Evolutionary conservation across 2,113 vertebrate genomes (phyloP).

Genomic region (Xiphorhynchus elegans): DNA sequence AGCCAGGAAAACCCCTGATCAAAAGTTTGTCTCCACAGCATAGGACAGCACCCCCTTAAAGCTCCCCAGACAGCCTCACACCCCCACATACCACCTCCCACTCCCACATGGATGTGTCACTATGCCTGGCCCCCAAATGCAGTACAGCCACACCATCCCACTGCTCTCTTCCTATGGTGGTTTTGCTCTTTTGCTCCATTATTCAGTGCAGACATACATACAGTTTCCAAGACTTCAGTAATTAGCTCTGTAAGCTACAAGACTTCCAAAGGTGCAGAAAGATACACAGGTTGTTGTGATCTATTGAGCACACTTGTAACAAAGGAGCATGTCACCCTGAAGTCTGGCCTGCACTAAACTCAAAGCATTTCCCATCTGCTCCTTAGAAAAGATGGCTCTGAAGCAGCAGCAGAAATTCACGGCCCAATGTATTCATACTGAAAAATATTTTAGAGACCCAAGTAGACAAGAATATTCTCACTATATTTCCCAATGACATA

Average conservation of each 20-base stretch:
- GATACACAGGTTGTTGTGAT: neutral
- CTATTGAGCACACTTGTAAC: neutral
- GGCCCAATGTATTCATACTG: neutral
- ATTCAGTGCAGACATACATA: accelerated
- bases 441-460: neutral
- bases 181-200: neutral
- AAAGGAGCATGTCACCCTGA: neutral
- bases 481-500: neutral
- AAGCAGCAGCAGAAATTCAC: neutral
- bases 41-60: neutral
- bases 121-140: neutral
- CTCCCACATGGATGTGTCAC: no score
- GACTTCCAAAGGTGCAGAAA: neutral
- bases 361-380: neutral
- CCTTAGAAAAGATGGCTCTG: neutral
- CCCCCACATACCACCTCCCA: accelerated
- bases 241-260: neutral
- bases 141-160: neutral
- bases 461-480: neutral
- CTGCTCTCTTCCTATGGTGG: neutral
- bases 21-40: neutral
- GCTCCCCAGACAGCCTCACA: neutral
- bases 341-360: neutral
- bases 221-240: neutral
- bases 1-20: neutral